These are phyloP conservation scores for Calliphora vicina DNA, from an alignment of 1,140 invertebrate genomes.

Conservation along the genomic window DNA sequence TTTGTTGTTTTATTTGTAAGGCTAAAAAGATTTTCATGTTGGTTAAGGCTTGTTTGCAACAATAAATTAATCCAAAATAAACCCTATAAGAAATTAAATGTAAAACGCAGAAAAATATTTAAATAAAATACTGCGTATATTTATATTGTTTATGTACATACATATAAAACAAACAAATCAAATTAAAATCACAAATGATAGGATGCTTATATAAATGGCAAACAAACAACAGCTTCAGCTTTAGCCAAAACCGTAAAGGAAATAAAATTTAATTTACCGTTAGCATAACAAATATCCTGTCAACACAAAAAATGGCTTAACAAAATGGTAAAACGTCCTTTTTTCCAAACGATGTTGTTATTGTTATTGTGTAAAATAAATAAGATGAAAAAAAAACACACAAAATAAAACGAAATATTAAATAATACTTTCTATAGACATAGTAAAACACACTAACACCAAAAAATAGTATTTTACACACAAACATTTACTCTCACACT, in stretches of 20 bases:
- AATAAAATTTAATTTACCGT: conserved; percentile 33
- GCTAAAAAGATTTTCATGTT: too few relatives aligned
- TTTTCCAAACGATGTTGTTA: too few relatives aligned
- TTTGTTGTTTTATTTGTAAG: too few relatives aligned
- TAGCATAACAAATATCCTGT: conserved; percentile 35
- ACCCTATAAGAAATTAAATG: too few relatives aligned
- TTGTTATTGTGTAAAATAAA: background rate
- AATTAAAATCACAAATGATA: conserved; percentile 27
- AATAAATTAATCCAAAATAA: too few relatives aligned
- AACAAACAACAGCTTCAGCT: background rate
- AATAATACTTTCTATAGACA: background rate
- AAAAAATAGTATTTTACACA: background rate
- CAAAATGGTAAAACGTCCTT: background rate
- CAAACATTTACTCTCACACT: too few relatives aligned
- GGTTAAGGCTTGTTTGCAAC: too few relatives aligned
- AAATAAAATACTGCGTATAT: too few relatives aligned
- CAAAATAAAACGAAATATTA: background rate
- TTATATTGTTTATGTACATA: too few relatives aligned
- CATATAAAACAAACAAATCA: conserved; percentile 5
- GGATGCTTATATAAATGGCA: background rate
- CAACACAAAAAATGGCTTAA: conserved; percentile 20
- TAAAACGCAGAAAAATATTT: too few relatives aligned
- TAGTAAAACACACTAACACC: background rate
- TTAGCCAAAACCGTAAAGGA: background rate
- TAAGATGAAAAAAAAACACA: background rate